These are phyloP conservation scores for Falco rusticolus DNA, from an alignment of 2,797 vertebrate genomes.

Conservation along the genomic window DNA sequence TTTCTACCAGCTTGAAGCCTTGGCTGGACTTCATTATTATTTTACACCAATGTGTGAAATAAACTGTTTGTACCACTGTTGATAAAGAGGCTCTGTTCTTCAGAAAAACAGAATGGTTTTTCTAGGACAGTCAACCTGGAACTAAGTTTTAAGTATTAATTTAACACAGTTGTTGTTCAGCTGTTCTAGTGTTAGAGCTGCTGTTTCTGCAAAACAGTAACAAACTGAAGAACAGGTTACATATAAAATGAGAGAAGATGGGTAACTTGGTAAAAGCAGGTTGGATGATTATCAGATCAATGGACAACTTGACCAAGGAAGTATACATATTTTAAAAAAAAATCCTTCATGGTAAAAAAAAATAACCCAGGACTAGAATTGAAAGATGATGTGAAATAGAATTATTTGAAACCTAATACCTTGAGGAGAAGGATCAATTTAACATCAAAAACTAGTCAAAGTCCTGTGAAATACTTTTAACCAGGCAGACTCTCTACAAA, in stretches of 20 bases:
- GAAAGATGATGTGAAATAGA: neutral
- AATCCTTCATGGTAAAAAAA: neutral
- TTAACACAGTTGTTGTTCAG: neutral
- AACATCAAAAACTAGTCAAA: neutral
- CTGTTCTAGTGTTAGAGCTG: neutral
- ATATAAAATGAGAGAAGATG: neutral
- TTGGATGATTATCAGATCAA: neutral
- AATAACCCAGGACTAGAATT: neutral
- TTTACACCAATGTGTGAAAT: neutral
- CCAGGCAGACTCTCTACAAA: neutral
- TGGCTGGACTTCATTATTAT: neutral
- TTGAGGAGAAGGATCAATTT: neutral
- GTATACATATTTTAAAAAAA: neutral
- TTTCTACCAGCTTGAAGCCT: neutral
- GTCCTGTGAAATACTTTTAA: neutral
- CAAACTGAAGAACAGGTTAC: neutral
- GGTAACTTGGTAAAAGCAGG: neutral
- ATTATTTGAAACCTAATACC: neutral
- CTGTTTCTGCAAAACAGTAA: neutral
- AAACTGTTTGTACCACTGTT: neutral
- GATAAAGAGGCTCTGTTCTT: neutral
- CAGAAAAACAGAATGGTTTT: neutral
- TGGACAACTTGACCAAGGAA: neutral
- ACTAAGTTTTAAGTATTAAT: neutral
- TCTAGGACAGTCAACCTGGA: neutral